Evolutionary conservation across 1,140 invertebrate genomes (phyloP), one percentile per base, ranked within the genome.

Genomic region (Rhyacophila brunnea): DNA sequence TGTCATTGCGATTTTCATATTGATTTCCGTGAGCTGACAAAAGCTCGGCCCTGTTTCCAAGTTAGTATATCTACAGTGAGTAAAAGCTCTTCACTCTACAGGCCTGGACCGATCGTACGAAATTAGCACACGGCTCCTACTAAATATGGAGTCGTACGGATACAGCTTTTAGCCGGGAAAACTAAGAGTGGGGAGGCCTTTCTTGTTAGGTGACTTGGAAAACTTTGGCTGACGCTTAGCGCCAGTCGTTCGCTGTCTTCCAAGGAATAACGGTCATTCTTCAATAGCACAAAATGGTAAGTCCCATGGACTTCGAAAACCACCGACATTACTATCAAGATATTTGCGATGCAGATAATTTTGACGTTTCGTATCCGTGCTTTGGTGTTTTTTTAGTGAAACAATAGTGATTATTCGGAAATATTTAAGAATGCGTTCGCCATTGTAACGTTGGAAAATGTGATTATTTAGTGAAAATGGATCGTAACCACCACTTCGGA

Each of bases 261-360:
- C 58, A 47, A 55, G 61, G 38, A 44, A 42, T 58, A 47, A 64
- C 61, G 58, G 44, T 55, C 55, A 58, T 64, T 64, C 61, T 64
- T 64, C 61, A 36, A 53, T 51, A 58, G 50, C 61, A 59, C 50
- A 64, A 53, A 59, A 64, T 64, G 61, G 61, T 64, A 64, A 64
- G 61, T 64, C 23, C 18, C n/a, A 38, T 17, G 11, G 32, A 18
- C 52, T 32, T 23, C 43, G 50, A 43, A n/a, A 42, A 52, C 49
- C 23, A 28, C 3, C 23, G 23, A 28, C 3, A 28, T 28, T 28
- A 28, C 9, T 5, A 28, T 28, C 23, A 28, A 28, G 23, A 28
- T 28, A 28, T 28, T 28, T 28, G 9, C 23, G 9, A 28, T 9
- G 4, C 3, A 28, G 23, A 28, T 28, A 28, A 28, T 5, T 5